Base-by-base conservation (phyloP, 1,140 invertebrate species). In the Drosophila teissieri region DNA sequence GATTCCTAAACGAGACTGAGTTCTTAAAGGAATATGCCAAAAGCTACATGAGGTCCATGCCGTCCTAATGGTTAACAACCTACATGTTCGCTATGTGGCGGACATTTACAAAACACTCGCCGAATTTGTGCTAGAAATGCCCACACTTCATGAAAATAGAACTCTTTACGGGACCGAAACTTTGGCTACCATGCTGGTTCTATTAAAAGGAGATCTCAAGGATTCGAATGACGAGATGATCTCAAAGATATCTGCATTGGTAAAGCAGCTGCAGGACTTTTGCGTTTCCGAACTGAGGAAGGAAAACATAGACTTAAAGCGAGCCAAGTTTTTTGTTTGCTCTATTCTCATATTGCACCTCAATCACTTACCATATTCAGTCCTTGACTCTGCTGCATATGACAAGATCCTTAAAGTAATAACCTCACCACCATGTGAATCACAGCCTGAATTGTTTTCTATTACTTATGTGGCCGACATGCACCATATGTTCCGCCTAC, bases 151-250 rank as follows among this genome's bases (percentile, higher is more conserved):
- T 12, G 15, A 67, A 12, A 39, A 3, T 7, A 27, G n/a, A n/a
- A n/a, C n/a, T n/a, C n/a, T n/a, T n/a, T 72, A 75, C 48, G 82
- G 82, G 19, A 72, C 56, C 15, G 82, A 85, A 49, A 49, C 69
- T n/a, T 72, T 85, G 61, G 83, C 82, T 4, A 24, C 44, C 1
- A 86, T 88, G 61, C 40, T 86, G 1, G 19, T 45, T 11, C 10
- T 56, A 10, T 6, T 78, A 4, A 48, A 63, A 1, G 11, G n/a
- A 1, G 45, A 70, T 0, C n/a, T 48, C 4, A n/a, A 15, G 0
- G 24, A 69, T 3, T 22, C 49, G 4, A 36, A 63, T 11, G 24
- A 65, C 36, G 4, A 15, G 4, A 11, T 46, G 10, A 5, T 17
- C 3, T 11, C 19, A 8, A 36, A n/a, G 27, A 14, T 68, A n/a